Evolutionary conservation across 92 coral and sea anemone species (phyloP), one percentile per base, ranked within the genome.

Genomic region (Phymanthus crucifer): DNA sequence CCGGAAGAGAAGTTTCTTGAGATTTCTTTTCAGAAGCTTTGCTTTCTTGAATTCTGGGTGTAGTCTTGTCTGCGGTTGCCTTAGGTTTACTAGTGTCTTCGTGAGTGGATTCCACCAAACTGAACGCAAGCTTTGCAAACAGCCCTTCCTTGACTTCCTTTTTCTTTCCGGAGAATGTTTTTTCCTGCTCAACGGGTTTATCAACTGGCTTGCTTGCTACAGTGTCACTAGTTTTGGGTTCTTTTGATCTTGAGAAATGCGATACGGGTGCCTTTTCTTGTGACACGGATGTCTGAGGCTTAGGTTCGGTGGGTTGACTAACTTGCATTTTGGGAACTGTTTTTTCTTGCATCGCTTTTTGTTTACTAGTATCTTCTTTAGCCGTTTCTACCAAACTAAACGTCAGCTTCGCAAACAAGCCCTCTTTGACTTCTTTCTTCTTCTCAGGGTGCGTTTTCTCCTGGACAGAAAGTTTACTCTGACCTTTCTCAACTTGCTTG

Each of bases 81-180:
- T 45, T 47, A 17, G 37, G 16, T 27, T 48, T 64, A 9, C 37
- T 3, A 16, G 56, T 19, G 7, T 76, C 80, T 16, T 74, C 17
- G 10, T 48, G 68, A 36, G 21, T 48, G 19, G 84, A 32, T 21
- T 80, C 77, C 10, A 36, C 84, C 50, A 69, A 45, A 16, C 36
- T 38, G 1, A 80, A 80, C n/a, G 70, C 84, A 80, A 80, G 2
- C 29, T 80, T 80, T 35, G 84, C 71, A 12, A 80, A 80, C 26
- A 71, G 43, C 9, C 84, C 34, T 13, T 54, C 84, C 40, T 74
- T 74, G n/a, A n/a, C 46, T 18, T 74, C 78, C 10, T 45, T 34
- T 48, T 45, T 26, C 57, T 74, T 74, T 34, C 10, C 66, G 33
- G 66, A 2, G 18, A 21, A 31, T 31, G 67, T 48, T 32, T 48